Evolutionary conservation across 2,113 vertebrate species (phyloP).

Genomic region (Poicephalus meyeri): DNA sequence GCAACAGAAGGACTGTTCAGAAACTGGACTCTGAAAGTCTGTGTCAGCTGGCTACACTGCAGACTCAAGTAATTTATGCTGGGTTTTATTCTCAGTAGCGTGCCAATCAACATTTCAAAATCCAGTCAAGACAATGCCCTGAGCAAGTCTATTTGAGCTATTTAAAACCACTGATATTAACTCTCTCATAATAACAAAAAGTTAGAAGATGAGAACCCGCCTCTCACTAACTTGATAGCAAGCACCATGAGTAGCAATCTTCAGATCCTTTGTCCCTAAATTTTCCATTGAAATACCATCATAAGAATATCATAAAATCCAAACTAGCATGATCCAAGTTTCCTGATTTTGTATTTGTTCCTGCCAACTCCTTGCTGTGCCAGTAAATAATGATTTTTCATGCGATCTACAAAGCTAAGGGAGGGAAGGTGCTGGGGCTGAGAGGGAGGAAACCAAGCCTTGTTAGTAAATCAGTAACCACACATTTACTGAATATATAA

Average conservation of each 20-base stretch:
- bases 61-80: not conserved
- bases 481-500: not conserved
- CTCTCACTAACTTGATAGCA: not conserved
- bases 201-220: not conserved
- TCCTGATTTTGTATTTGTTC: not conserved
- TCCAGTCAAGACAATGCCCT: not conserved
- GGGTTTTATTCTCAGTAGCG: not conserved
- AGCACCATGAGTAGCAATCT: not conserved
- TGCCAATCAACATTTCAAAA: not conserved
- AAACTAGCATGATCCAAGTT: not conserved
- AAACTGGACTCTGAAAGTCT: not conserved
- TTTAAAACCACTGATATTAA: not conserved
- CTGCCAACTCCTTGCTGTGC: not conserved
- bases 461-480: not conserved
- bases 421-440: not conserved
- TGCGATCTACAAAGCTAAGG: not conserved
- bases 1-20: not conserved
- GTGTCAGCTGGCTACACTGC: not conserved
- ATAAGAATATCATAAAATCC: not conserved
- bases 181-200: not conserved
- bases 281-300: not conserved
- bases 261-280: not conserved
- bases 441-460: not conserved
- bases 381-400: not conserved
- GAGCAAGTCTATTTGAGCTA: not conserved